Percentiles rank a stretch among this genome's conserved stretches.
Conservation (phyloP, 2,113 vertebrate genomes). For the Ailurus styani region DNA sequence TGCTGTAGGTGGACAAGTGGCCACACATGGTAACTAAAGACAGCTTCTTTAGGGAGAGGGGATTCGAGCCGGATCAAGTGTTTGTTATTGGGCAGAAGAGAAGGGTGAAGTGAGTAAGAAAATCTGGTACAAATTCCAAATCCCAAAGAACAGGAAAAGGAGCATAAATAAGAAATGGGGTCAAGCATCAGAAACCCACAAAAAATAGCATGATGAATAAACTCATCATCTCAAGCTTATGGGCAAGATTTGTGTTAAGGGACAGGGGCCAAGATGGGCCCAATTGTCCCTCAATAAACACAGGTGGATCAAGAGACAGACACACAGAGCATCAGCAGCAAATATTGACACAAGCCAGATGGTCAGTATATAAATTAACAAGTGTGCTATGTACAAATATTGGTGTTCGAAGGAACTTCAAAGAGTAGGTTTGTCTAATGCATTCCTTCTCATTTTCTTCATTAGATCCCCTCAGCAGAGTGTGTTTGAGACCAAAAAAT, state of each 20-base stretch:
- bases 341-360: background rate
- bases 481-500: conserved; percentile 90
- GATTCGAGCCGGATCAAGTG: background rate
- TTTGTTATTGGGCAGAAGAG: background rate
- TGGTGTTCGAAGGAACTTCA: background rate
- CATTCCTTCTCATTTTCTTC: conserved; percentile 70
- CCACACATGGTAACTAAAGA: background rate
- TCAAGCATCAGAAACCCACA: background rate
- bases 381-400: background rate
- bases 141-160: background rate
- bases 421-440: conserved; percentile 51
- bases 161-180: background rate
- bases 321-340: background rate
- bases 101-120: background rate
- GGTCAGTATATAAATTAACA: background rate
- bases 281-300: background rate
- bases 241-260: background rate
- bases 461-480: conserved; percentile 94
- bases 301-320: background rate
- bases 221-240: background rate
- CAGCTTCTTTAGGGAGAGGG: background rate
- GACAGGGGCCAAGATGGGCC: background rate
- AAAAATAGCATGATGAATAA: background rate
- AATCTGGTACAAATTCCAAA: background rate
- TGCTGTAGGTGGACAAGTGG: background rate